Evolutionary conservation across 1,140 invertebrate species (phyloP).

Genomic region (Agrilus planipennis): DNA sequence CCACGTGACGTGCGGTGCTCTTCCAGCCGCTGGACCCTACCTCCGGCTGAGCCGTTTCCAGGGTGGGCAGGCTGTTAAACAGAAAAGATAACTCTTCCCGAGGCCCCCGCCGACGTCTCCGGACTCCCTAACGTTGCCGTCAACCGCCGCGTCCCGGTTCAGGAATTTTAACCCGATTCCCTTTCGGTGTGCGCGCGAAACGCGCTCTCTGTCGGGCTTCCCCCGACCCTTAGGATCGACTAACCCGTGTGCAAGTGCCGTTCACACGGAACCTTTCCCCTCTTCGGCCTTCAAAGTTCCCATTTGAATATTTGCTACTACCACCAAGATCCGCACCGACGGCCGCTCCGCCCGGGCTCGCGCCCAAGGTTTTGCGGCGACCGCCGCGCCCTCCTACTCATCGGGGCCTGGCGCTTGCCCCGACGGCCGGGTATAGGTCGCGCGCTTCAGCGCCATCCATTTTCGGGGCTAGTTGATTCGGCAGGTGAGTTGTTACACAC

Average conservation of each 20-base stretch:
- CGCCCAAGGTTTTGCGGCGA: conserved; percentile 60
- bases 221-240: conserved; percentile 70
- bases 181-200: conserved; percentile 48
- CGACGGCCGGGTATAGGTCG: no score
- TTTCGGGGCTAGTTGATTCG: no score
- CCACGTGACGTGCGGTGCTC: conserved; percentile 58
- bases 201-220: conserved; percentile 49
- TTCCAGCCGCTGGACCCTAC: conserved; percentile 57
- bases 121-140: conserved; percentile 52
- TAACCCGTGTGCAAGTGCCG: conserved; percentile 81
- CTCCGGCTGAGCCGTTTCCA: conserved; percentile 61
- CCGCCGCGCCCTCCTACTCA: conserved; percentile 64
- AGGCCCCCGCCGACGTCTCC: conserved; percentile 60
- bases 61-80: conserved; percentile 55
- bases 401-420: conserved; percentile 41
- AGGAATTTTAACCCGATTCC: conserved; percentile 62
- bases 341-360: conserved; percentile 65
- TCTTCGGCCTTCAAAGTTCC: conserved; percentile 74
- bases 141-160: conserved; percentile 56
- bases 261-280: conserved; percentile 86
- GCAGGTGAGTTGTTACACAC: no score
- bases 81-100: conserved; percentile 73
- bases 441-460: no score
- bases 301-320: conserved; percentile 81
- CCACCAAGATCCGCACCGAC: conserved; percentile 76